These are phyloP conservation scores for Penaeus monodon DNA, from an alignment of 2,888 invertebrate species.

Conservation along the genomic window DNA sequence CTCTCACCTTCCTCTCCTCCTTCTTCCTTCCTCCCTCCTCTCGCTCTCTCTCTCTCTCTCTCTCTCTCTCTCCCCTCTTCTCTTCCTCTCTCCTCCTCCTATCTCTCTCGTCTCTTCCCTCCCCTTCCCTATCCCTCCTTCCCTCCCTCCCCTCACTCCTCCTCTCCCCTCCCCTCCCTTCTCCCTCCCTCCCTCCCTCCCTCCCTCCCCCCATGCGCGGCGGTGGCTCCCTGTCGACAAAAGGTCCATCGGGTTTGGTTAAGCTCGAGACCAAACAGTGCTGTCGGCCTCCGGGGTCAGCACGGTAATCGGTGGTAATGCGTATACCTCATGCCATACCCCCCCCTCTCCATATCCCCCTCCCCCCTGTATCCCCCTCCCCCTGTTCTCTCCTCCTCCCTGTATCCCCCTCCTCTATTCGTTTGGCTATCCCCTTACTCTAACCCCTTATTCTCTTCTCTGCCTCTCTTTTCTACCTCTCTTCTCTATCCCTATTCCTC, in stretches of 20 bases:
- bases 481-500: too few species aligned
- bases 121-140: too few species aligned
- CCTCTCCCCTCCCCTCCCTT: background rate
- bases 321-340: background rate
- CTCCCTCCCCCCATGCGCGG: background rate
- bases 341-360: background rate
- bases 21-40: too few species aligned
- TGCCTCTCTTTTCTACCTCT: too few species aligned
- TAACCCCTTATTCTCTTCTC: too few species aligned
- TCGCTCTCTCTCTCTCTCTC: background rate
- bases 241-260: conserved; percentile 32
- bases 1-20: too few species aligned
- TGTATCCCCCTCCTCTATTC: background rate
- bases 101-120: background rate
- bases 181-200: background rate
- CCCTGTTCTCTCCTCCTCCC: background rate
- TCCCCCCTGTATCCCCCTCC: background rate
- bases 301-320: conserved; percentile 47
- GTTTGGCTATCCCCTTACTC: background rate
- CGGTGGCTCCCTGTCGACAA: conserved; percentile 6
- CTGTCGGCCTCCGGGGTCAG: conserved; percentile 37
- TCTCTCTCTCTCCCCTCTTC: background rate
- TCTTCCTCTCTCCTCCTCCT: background rate
- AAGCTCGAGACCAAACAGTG: conserved; percentile 43
- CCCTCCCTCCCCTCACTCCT: background rate